Base-by-base conservation (phyloP, 1,140 invertebrate genomes). In the Pomacea maculata region DNA sequence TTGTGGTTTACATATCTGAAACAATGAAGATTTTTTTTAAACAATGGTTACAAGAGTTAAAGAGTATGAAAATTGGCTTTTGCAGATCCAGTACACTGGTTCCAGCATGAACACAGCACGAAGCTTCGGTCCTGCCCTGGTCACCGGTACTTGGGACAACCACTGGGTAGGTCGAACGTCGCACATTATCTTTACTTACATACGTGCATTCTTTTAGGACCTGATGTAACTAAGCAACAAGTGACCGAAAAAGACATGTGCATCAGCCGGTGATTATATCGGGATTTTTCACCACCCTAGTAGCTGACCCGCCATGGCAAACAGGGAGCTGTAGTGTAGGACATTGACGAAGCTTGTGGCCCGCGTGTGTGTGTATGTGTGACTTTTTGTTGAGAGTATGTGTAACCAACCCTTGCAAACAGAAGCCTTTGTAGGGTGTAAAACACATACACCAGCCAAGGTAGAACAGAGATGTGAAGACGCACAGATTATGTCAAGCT, bases 91-190 rank as follows among this genome's bases (percentile, higher is more conserved):
- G 19, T 87, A 84, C 80, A 89, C 89, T 0, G 89, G 89, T n/a
- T 85, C 89, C 21, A 89, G 89, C 63, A 90, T 90, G 89, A 90
- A 90, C 73, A 86, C 87, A 14, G 89, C 89, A 17, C 71, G 88
- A 34, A 87, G 85, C 68, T 88, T 90, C 74, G 89, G 89, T n/a
- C 89, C 89, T 15, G 87, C 88, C 19, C 83, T 88, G 52, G 94
- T 98, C 1, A 93, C 94, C 84, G 94, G 94, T 67, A 81, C 92
- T 12, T 98, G 96, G 95, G 91, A 92, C 19, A 55, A 88, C 57
- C 86, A 89, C 64, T 98, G 96, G 96, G 94, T 96, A 92, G 93
- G 93, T 92, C 73, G 76, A 61, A 17, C 8, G 15, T 61, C 57
- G 57, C 57, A 17, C 57, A 1, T 4, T 9, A 61, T 61, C 11